Evolutionary conservation across 2,113 vertebrate species (phyloP).

Genomic region (Chamaetylas fuelleborni): DNA sequence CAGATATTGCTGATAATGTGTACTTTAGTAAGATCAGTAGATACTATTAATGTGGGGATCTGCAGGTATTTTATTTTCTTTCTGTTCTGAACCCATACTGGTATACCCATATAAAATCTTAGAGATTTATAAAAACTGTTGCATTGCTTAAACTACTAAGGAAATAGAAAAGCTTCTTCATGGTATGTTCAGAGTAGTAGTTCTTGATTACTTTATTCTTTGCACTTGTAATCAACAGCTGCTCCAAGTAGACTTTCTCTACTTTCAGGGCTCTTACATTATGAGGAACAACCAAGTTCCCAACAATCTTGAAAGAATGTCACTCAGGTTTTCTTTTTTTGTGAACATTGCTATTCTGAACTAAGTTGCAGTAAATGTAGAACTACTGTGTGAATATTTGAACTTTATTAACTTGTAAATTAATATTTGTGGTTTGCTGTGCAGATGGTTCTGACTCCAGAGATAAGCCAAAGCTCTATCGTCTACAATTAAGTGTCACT

Average conservation of each 20-base stretch:
- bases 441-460: slow-evolving; percentile 96
- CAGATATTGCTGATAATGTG: background rate
- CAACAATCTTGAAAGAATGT: background rate
- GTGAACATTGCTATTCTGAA: background rate
- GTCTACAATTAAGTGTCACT: slow-evolving; percentile 93
- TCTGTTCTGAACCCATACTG: background rate
- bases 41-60: background rate
- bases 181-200: background rate
- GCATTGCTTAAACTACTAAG: background rate
- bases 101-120: background rate
- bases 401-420: background rate
- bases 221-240: background rate
- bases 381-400: background rate
- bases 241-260: background rate
- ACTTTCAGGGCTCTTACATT: background rate
- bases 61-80: background rate
- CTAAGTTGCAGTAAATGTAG: background rate
- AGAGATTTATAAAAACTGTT: background rate
- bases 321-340: background rate
- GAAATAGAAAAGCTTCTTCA: background rate
- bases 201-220: background rate
- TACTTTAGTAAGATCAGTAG: background rate
- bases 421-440: background rate
- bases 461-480: slow-evolving; percentile 97
- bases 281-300: background rate